Evolutionary conservation across 2,113 vertebrate genomes (phyloP).

Genomic region (Rafetus swinhoei): DNA sequence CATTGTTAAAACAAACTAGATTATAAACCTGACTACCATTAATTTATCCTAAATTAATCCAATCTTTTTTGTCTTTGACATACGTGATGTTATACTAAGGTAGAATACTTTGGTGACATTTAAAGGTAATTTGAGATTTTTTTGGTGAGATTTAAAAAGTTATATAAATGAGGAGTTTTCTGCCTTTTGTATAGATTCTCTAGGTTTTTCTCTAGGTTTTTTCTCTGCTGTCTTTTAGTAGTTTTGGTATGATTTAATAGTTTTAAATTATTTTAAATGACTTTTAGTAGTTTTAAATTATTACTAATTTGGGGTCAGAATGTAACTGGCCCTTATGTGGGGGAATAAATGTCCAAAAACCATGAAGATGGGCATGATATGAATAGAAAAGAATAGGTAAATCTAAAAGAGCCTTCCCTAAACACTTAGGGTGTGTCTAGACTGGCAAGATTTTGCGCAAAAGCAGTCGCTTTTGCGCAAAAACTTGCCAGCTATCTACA

Average conservation of each 20-base stretch:
- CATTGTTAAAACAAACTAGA: accelerated
- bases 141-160: neutral
- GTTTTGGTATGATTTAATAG: neutral
- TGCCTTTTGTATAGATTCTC: neutral
- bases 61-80: neutral
- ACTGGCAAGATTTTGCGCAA: no score
- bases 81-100: neutral
- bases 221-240: no score
- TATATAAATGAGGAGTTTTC: neutral
- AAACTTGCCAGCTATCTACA: no score
- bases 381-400: neutral
- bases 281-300: neutral
- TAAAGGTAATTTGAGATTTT: accelerated
- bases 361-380: neutral
- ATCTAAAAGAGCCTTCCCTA: neutral
- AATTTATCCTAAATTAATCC: neutral
- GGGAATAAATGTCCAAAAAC: neutral
- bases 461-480: no score
- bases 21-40: neutral
- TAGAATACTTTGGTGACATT: neutral
- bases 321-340: neutral
- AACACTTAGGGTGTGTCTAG: neutral
- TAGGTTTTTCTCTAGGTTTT: neutral
- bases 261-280: neutral
- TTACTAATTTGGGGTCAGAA: neutral